Base-by-base conservation (phyloP, 2,797 vertebrate species). In the Poeciliopsis infans region DNA sequence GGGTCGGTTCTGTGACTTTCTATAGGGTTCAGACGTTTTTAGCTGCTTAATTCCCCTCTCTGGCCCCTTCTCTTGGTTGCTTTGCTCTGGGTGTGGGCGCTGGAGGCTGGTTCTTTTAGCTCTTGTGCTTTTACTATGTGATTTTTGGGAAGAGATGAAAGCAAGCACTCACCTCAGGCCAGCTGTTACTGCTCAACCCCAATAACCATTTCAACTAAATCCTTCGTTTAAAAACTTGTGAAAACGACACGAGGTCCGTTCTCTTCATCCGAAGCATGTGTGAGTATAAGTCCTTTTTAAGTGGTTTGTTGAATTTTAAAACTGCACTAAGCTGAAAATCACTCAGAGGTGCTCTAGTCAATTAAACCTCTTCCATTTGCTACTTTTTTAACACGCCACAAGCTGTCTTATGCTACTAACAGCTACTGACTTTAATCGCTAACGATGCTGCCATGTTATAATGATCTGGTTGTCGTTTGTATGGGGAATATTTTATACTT, bases 111-210 rank as follows among this genome's bases (percentile, higher is more conserved):
- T 71, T 72, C 71, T 87, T 81, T 81, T 75, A 31, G 69, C 78
- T 79, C 73, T 88, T 78, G 41, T 72, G 74, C 57, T 53, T 80
- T 80, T 73, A 45, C 89, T 88, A 57, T 93, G 83, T 97, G 95
- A 98, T 98, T 59, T 59, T 96, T 94, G 94, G 96, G 96, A 94
- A 95, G 82, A 95, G 87, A 96, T 95, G 84, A 93, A 94, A 95
- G 81, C 61, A 81, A 89, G 89, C 73, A 94, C 95, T 93, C 95
- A 98, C 98, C 98, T 99, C 98, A 99, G 98, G 98, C 96, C 95
- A 96, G 98, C 98, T 97, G 96, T 93, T 80, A 91, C 94, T 97
- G 97, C 97, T 94, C 91, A 96, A 94, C 96, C 87, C 79, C 82
- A 90, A 87, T 90, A 92, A 94, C 91, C 86, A 69, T 88, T 90